Conservation (phyloP, 2,113 vertebrate species). For the Anthoscopus minutus region DNA sequence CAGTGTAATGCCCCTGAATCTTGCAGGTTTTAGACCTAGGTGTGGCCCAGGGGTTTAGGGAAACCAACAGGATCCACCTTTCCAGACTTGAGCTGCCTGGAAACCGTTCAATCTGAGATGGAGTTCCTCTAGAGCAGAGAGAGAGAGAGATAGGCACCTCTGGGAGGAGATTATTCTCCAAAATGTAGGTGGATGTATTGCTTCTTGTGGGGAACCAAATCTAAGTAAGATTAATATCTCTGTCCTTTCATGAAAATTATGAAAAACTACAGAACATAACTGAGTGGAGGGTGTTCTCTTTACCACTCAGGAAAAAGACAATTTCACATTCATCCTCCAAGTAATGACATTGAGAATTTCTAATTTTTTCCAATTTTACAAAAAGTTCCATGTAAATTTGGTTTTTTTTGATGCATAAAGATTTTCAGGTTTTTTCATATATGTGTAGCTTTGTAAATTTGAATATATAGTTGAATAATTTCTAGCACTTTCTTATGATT, state of each 20-base stretch:
- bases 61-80: neutral
- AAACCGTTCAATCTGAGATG: neutral
- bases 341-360: neutral
- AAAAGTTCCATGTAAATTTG: neutral
- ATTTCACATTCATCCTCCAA: neutral
- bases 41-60: neutral
- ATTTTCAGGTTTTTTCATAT: neutral
- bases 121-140: neutral
- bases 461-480: neutral
- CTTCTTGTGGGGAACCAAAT: neutral
- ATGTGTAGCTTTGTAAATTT: neutral
- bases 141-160: neutral
- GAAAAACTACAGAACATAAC: neutral
- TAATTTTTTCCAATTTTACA: neutral
- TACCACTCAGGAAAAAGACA: neutral
- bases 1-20: neutral
- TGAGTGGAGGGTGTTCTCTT: neutral
- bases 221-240: neutral
- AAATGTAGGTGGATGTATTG: neutral
- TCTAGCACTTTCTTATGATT: neutral
- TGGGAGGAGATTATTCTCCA: neutral
- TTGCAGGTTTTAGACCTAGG: neutral
- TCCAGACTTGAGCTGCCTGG: neutral
- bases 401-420: neutral
- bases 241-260: neutral